These are phyloP conservation scores for Hoplias malabaricus DNA, from an alignment of 2,113 vertebrate genomes.

Conservation along the genomic window DNA sequence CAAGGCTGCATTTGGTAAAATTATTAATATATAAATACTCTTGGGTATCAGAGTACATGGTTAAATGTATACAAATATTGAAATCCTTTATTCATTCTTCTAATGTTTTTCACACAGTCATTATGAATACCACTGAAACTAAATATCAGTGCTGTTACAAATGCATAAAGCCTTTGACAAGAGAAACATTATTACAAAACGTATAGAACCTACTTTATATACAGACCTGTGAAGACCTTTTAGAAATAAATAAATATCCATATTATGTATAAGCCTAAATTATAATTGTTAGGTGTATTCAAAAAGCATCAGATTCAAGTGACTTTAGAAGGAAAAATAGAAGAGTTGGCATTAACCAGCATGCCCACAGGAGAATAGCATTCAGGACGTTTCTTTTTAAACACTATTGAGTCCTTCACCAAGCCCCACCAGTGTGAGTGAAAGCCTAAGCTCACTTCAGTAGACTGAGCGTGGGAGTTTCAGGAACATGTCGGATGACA, in stretches of 20 bases:
- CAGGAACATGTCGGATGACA: slow-evolving; percentile 76
- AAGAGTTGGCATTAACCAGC: slow-evolving; percentile 34
- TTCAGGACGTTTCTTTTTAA: too few relatives aligned
- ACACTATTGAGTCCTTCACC: background rate
- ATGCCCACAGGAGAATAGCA: slow-evolving; percentile 5
- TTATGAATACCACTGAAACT: slow-evolving; percentile 33
- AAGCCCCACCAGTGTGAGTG: background rate
- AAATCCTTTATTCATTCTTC: background rate
- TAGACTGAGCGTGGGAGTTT: slow-evolving; percentile 70
- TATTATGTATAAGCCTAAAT: background rate
- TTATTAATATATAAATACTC: slow-evolving; percentile 45
- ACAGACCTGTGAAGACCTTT: slow-evolving; percentile 7
- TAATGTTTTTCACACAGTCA: slow-evolving; percentile 23
- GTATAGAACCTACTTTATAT: slow-evolving; percentile 1
- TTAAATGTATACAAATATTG: background rate
- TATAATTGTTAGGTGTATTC: background rate
- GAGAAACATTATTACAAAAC: background rate
- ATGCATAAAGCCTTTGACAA: slow-evolving; percentile 7
- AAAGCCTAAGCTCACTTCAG: slow-evolving; percentile 56
- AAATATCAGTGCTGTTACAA: slow-evolving; percentile 11
- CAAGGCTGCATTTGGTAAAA: background rate
- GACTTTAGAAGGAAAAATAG: background rate
- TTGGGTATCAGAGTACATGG: slow-evolving; percentile 24
- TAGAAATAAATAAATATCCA: slow-evolving; percentile 11
- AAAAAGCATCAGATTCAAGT: slow-evolving; percentile 7